Conservation (phyloP, 2,113 vertebrate genomes). For the Forbesichthys agassizii region DNA sequence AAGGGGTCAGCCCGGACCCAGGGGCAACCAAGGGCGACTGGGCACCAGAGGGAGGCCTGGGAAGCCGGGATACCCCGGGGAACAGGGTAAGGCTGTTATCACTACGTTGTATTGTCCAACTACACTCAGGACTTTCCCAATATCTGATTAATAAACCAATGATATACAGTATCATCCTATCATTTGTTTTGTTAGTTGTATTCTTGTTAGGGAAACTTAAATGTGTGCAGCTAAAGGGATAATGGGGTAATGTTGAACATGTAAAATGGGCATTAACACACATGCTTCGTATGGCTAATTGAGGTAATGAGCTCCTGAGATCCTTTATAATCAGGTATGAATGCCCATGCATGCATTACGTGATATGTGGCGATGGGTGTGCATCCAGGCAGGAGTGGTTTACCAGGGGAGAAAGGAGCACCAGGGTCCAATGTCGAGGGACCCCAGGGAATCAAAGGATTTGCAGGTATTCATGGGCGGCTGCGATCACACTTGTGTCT, state of each 20-base stretch:
- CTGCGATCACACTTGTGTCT: too few species aligned
- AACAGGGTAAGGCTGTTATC: constrained; percentile 77
- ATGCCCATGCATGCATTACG: too few species aligned
- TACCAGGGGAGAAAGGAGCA: constrained; percentile 64
- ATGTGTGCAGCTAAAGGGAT: too few species aligned
- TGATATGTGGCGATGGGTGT: not conserved
- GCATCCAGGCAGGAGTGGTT: constrained; percentile 66
- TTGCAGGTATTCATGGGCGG: constrained; percentile 63
- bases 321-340: too few species aligned
- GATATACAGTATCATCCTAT: too few species aligned
- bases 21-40: constrained; percentile 75
- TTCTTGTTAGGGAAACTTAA: too few species aligned
- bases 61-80: constrained; percentile 78
- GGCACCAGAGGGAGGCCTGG: constrained; percentile 73
- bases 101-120: not conserved
- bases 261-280: too few species aligned
- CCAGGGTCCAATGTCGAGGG: constrained; percentile 69
- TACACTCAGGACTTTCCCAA: not conserved
- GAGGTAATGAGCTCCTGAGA: too few species aligned
- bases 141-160: too few species aligned
- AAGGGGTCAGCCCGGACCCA: constrained; percentile 71
- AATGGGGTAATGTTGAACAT: too few species aligned
- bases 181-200: too few species aligned
- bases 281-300: too few species aligned
- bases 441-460: constrained; percentile 69